Base-by-base conservation (phyloP, 2,888 invertebrate species). In the Pandemis cinnamomeana region DNA sequence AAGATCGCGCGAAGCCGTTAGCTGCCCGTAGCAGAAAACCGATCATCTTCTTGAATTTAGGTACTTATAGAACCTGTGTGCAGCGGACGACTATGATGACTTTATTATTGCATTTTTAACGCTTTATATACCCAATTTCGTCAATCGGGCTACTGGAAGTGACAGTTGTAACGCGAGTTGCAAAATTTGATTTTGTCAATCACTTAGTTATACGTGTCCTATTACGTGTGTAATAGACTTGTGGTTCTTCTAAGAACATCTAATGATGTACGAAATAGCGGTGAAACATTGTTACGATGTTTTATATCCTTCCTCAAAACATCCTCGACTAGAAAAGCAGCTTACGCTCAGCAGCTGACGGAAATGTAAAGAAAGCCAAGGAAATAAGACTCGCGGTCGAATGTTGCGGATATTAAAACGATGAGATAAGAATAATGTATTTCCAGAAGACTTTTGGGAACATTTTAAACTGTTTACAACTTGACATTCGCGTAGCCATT, bases 281-380 rank as follows among this genome's bases (percentile, higher is more conserved):
- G 27, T 27, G 11, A 11, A 27, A 58, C 27, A 58, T 5, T 58
- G 58, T 58, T 8, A 58, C 10, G 11, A 27, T 5, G 27, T 27
- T n/a, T n/a, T 27, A 48, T 64, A 46, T 64, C 20, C 44, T 36
- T 64, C 27, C 7, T 36, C 64, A 64, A 27, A 64, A 48, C 64
- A 64, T 27, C 36, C 0, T 44, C n/a, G 48, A 13, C 46, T 48
- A 27, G 48, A 27, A 64, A 64, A 41, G 64, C 48, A 48, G 64
- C 64, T 64, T 64, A 64, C 27, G 48, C 61, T 63, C 64, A 64
- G 27, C 46, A 61, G 13, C 41, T 64, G 64, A 64, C 64, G 64
- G 48, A 20, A 64, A 63, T 44, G 46, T 46, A 64, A 13, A 48
- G 20, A 48, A 64, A 48, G 27, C 48, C 64, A n/a, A 13, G 64